phyloP scores from a whole-genome alignment of 2,113 vertebrate genomes.

The Cheilinus undulatus region DNA sequence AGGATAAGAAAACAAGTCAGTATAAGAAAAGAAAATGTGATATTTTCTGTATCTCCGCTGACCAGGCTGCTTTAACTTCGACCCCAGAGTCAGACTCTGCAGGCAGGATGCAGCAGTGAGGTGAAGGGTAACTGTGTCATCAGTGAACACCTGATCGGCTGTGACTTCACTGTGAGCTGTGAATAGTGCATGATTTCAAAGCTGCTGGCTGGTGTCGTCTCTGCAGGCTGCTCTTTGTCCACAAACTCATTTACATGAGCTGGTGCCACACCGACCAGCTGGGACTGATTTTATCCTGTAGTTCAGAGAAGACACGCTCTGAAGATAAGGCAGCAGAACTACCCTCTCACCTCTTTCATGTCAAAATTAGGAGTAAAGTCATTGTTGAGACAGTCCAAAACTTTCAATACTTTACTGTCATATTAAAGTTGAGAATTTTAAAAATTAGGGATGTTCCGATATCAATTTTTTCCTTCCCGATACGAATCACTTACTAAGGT shows the following conservation, averaged over 20 bases:
- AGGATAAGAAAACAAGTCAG: too few relatives aligned
- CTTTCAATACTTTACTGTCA: too few relatives aligned
- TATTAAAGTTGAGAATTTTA: too few relatives aligned
- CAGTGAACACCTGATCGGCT: conserved; percentile 55
- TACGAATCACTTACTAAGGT: too few relatives aligned
- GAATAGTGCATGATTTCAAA: conserved; percentile 70
- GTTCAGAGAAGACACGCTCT: background rate
- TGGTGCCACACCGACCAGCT: background rate
- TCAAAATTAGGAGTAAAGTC: background rate
- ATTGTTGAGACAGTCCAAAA: too few relatives aligned
- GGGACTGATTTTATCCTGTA: background rate
- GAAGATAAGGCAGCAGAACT: too few relatives aligned
- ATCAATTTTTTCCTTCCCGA: too few relatives aligned
- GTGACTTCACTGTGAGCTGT: conserved; percentile 65
- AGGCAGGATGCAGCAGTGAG: conserved; percentile 12
- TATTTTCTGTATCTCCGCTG: too few relatives aligned
- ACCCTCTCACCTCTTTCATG: too few relatives aligned
- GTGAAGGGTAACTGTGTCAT: conserved; percentile 51
- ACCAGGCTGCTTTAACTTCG: background rate
- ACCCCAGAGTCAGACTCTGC: background rate
- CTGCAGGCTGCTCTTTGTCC: conserved; percentile 36
- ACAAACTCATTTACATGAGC: conserved; percentile 36
- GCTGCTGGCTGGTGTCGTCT: conserved; percentile 42
- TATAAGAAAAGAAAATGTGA: too few relatives aligned
- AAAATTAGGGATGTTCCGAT: too few relatives aligned